Conservation (phyloP, 2,888 invertebrate species). For the Scaptomyza caliginosa region DNA sequence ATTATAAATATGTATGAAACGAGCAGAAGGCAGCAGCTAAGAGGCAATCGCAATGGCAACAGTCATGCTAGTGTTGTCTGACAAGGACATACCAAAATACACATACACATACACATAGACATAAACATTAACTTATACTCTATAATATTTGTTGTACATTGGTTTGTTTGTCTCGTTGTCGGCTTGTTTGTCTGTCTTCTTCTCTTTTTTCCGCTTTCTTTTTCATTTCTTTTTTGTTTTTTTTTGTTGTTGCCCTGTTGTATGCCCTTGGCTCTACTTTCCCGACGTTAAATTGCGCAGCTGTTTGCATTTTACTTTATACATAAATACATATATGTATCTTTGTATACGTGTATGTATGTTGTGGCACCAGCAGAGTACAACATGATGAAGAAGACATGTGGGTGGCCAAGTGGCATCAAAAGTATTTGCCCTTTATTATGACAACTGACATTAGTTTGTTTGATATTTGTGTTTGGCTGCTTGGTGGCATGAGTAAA, state of each 20-base stretch:
- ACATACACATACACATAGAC: conserved; percentile 1
- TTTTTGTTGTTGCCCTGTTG: conserved; percentile 34
- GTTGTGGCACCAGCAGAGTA: neutral
- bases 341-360: conserved; percentile 16
- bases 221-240: conserved; percentile 19
- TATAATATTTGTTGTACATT: conserved; percentile 55
- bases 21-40: conserved; percentile 20
- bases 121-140: conserved; percentile 14
- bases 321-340: neutral
- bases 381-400: conserved; percentile 33
- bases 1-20: conserved; percentile 73
- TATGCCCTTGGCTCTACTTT: conserved; percentile 77
- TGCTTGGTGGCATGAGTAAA: conserved; percentile 17
- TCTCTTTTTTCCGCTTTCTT: neutral
- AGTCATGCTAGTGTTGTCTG: conserved; percentile 46
- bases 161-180: conserved; percentile 38
- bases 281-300: conserved; percentile 76
- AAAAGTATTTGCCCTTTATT: conserved; percentile 78
- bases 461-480: conserved; percentile 73
- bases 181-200: conserved; percentile 50
- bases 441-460: conserved; percentile 79
- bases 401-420: conserved; percentile 67
- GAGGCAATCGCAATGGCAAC: conserved; percentile 47
- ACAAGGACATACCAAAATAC: conserved; percentile 20
- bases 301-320: conserved; percentile 76